Evolutionary conservation across 2,888 invertebrate species (phyloP), one percentile per base, ranked within the genome.

Genomic region (Adelphocoris suturalis): DNA sequence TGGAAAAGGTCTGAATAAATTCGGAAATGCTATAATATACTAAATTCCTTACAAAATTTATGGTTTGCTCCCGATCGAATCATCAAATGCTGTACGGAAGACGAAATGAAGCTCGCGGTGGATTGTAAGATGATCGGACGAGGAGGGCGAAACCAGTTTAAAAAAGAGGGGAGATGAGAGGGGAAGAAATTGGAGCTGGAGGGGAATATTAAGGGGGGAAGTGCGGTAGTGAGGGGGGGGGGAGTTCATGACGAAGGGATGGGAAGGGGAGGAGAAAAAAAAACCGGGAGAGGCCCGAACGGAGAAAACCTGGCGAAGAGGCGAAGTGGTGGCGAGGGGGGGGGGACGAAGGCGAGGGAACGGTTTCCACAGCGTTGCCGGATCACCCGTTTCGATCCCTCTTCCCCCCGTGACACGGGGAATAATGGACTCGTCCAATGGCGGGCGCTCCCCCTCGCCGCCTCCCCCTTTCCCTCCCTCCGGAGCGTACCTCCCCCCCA

Each of bases 351-450:
- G 13, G 52, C 28, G 55, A 52, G 28, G 52, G 78, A 28, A 27
- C 90, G 57, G 57, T 82, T 55, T 68, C 19, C 75, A 37, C 86
- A 68, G 19, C 68, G 88, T 88, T 90, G 87, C 87, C 90, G 88
- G 87, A 88, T 80, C 81, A n/a, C 37, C 46, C 76, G 19, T 16
- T 37, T 52, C 48, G 14, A 5, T 46, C 23, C 46, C 86, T 68
- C 76, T 68, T 61, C 47, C 75, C 86, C 86, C 48, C n/a, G 23
- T 47, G 55, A 27, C 19, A 14, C 16, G 27, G 28, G 11, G 68
- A 52, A 61, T 14, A 85, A 85, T 85, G 85, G 61, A 88, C 78
- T 80, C 88, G 55, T 37, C 88, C 81, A 52, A 55, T 80, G 57
- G 61, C 82, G 47, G 75, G 27, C 37, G 78, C 48, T 16, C 82